These are phyloP conservation scores for Lacanobia oleracea DNA, from an alignment of 2,888 invertebrate species.

Conservation along the genomic window DNA sequence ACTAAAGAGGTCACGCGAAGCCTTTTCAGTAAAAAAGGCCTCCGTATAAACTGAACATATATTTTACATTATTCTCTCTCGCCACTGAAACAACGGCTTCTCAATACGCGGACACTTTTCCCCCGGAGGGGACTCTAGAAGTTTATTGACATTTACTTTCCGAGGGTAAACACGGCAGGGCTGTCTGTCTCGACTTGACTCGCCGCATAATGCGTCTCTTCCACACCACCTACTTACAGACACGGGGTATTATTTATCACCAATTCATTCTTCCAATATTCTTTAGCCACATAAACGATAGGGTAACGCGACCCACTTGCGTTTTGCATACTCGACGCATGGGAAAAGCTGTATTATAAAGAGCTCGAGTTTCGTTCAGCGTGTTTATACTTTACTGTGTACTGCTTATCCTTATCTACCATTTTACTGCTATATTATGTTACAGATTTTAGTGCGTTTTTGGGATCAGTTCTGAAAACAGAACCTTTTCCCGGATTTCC, in stretches of 20 bases:
- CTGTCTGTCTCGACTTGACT: constrained; percentile 77
- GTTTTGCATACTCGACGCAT: constrained; percentile 46
- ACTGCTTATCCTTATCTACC: constrained; percentile 48
- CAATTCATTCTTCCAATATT: constrained; percentile 69
- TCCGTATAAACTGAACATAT: constrained; percentile 62
- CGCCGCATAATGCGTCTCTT: constrained; percentile 60
- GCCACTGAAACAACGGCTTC: constrained; percentile 77
- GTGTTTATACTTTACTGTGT: constrained; percentile 35
- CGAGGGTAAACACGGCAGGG: constrained; percentile 85
- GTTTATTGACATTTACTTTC: constrained; percentile 90
- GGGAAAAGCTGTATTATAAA: constrained; percentile 36
- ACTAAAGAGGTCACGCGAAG: constrained; percentile 58
- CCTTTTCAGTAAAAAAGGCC: constrained; percentile 43
- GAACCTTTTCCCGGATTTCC: constrained; percentile 42
- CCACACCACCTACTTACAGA: constrained; percentile 53
- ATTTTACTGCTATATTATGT: constrained; percentile 47
- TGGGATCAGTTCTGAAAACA: constrained; percentile 34
- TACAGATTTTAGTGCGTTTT: constrained; percentile 52
- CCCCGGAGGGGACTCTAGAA: constrained; percentile 82
- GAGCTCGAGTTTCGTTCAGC: constrained; percentile 29
- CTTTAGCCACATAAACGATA: constrained; percentile 48
- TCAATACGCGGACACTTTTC: constrained; percentile 80
- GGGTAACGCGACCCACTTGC: constrained; percentile 42
- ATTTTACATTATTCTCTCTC: constrained; percentile 70
- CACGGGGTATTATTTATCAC: constrained; percentile 72